These are phyloP conservation scores for Corythaixoides concolor DNA, from an alignment of 2,113 vertebrate genomes.

Conservation along the genomic window DNA sequence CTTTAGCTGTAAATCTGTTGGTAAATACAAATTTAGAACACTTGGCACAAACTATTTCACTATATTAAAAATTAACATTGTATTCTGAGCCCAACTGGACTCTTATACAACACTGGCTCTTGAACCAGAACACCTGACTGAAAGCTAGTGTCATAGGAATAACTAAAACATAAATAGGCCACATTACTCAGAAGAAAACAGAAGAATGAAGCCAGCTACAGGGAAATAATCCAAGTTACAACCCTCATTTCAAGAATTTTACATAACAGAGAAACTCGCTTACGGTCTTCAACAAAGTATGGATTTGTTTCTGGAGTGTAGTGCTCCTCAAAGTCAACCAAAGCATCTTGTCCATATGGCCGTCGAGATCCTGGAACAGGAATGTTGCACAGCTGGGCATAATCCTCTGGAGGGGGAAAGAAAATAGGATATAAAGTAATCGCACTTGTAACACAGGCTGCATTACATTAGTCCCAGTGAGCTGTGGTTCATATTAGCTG, in stretches of 20 bases:
- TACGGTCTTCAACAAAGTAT: slow-evolving; percentile 86
- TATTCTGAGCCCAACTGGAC: neutral
- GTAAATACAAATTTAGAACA: slow-evolving; percentile 3
- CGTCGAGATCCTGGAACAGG: slow-evolving; percentile 72
- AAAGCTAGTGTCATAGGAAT: slow-evolving; percentile 16
- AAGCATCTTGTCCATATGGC: slow-evolving; percentile 87
- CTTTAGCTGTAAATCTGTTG: slow-evolving; percentile 39
- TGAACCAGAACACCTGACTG: slow-evolving; percentile 25
- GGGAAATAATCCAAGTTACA: neutral
- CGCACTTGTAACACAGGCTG: slow-evolving; percentile 30
- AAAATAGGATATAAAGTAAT: slow-evolving; percentile 50
- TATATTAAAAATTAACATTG: neutral
- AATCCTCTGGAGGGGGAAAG: slow-evolving; percentile 78
- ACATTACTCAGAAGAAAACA: neutral
- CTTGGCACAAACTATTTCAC: neutral
- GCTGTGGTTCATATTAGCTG: slow-evolving; percentile 22
- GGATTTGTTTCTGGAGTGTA: slow-evolving; percentile 75
- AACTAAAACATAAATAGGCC: neutral
- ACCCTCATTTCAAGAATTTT: neutral
- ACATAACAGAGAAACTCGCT: slow-evolving; percentile 58
- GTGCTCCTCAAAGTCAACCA: slow-evolving; percentile 80
- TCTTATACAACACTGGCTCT: slow-evolving; percentile 14
- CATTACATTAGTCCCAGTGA: slow-evolving; percentile 13
- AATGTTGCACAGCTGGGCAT: slow-evolving; percentile 91
- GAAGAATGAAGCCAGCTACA: neutral